These are phyloP conservation scores for Drosophila novamexicana DNA, from an alignment of 1,140 invertebrate genomes.

Conservation along the genomic window DNA sequence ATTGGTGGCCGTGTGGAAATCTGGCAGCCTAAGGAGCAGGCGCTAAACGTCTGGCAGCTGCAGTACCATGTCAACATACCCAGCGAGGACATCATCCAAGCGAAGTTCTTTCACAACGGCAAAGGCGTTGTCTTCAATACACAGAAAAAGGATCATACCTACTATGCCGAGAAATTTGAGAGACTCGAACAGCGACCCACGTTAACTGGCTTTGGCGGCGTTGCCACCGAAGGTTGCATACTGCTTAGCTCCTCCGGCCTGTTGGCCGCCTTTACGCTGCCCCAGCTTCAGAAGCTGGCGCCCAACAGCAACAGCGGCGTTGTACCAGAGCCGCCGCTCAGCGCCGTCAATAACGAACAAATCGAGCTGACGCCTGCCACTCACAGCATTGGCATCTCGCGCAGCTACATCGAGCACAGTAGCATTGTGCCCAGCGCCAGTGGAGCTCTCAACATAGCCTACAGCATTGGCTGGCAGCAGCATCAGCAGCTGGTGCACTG, in stretches of 20 bases:
- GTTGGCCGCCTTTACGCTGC: conserved; percentile 89
- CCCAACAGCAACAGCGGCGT: conserved; percentile 14
- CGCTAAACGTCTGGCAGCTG: conserved; percentile 92
- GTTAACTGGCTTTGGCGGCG: conserved; percentile 92
- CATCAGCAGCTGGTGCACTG: conserved; percentile 91
- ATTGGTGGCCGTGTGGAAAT: conserved; percentile 90
- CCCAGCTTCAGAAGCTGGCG: conserved; percentile 63
- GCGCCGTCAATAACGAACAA: conserved; percentile 43
- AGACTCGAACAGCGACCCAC: conserved; percentile 91
- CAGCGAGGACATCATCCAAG: conserved; percentile 92
- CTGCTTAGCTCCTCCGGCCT: conserved; percentile 94
- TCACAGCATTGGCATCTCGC: conserved; percentile 89
- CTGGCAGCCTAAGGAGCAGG: conserved; percentile 90
- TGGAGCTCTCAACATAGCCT: conserved; percentile 92
- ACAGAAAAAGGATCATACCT: conserved; percentile 90
- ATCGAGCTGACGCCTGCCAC: conserved; percentile 85
- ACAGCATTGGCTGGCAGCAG: conserved; percentile 85
- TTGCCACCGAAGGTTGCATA: conserved; percentile 91
- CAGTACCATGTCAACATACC: conserved; percentile 85
- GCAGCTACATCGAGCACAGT: conserved; percentile 91
- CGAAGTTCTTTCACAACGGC: conserved; percentile 94
- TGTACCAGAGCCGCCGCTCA: not conserved
- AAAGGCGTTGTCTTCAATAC: conserved; percentile 87
- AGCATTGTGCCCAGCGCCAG: conserved; percentile 86
- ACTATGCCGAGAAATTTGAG: conserved; percentile 94